Conservation (phyloP, 2,113 vertebrate species). For the Phaethornis superciliosus region DNA sequence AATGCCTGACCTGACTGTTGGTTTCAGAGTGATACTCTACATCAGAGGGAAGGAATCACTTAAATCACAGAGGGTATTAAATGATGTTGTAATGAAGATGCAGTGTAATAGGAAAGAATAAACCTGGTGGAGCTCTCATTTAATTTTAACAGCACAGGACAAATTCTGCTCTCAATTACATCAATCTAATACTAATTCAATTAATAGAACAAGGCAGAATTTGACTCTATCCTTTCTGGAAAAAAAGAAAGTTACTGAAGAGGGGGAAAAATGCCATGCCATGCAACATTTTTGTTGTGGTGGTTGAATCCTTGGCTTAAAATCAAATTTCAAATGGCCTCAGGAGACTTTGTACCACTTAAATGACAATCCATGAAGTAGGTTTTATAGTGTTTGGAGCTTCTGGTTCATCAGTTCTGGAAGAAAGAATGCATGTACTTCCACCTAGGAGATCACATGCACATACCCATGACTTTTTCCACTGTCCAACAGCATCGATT, state of each 20-base stretch:
- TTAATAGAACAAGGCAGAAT: slow-evolving; percentile 35
- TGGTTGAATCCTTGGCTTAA: background rate
- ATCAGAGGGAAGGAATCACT: background rate
- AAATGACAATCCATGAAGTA: background rate
- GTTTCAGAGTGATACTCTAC: background rate
- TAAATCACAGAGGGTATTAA: slow-evolving; percentile 29
- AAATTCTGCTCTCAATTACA: slow-evolving; percentile 53
- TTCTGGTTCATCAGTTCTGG: background rate
- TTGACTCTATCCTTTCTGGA: background rate
- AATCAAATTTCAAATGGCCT: background rate
- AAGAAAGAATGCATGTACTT: background rate
- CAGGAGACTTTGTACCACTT: background rate
- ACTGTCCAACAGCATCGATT: background rate
- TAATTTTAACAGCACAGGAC: slow-evolving; percentile 23
- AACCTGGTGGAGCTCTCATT: slow-evolving; percentile 32
- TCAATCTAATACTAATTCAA: slow-evolving; percentile 36
- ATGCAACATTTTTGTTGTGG: background rate
- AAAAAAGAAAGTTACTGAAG: background rate
- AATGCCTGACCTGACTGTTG: background rate
- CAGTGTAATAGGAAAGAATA: slow-evolving; percentile 28
- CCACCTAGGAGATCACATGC: background rate
- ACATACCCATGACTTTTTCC: background rate
- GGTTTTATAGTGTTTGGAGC: background rate
- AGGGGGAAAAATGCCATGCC: no score
- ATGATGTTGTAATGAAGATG: slow-evolving; percentile 24